A percentile compares a stretch with the other conserved stretches of the same genome.
Evolutionary conservation across 2,113 vertebrate species (phyloP).

Genomic region (Neofelis nebulosa): DNA sequence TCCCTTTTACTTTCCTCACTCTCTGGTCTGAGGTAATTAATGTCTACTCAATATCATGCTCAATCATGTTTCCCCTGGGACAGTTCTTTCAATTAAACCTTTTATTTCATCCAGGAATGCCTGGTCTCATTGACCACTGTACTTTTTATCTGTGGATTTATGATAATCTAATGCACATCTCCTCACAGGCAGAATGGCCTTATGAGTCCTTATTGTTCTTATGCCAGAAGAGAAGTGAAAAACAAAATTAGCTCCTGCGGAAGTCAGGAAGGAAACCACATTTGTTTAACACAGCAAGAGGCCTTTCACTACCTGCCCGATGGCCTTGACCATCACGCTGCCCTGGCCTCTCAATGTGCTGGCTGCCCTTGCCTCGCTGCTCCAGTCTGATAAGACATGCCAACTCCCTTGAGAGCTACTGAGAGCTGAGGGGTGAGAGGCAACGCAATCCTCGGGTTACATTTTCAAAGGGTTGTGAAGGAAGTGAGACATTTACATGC

Average conservation of each 20-base stretch:
- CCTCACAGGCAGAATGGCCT: constrained; percentile 80
- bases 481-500: constrained; percentile 84
- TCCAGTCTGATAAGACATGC: constrained; percentile 86
- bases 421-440: constrained; percentile 77
- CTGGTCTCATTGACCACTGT: constrained; percentile 82
- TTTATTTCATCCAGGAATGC: constrained; percentile 83
- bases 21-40: constrained; percentile 67
- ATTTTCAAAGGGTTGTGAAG: constrained; percentile 85
- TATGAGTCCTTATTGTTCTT: constrained; percentile 85
- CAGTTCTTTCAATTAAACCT: constrained; percentile 83
- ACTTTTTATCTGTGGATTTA: constrained; percentile 85
- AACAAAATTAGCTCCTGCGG: constrained; percentile 82
- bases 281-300: constrained; percentile 86
- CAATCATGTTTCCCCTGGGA: constrained; percentile 75
- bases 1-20: constrained; percentile 67
- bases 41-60: constrained; percentile 70
- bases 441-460: constrained; percentile 73
- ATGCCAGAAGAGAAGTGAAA: constrained; percentile 80
- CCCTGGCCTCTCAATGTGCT: constrained; percentile 84
- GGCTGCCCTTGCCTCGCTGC: constrained; percentile 86
- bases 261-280: constrained; percentile 86
- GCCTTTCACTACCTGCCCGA: constrained; percentile 87
- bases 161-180: constrained; percentile 85
- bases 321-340: constrained; percentile 84
- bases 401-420: constrained; percentile 83